Conservation (phyloP, 2,888 invertebrate species). For the Lasioglossum lativentre region DNA sequence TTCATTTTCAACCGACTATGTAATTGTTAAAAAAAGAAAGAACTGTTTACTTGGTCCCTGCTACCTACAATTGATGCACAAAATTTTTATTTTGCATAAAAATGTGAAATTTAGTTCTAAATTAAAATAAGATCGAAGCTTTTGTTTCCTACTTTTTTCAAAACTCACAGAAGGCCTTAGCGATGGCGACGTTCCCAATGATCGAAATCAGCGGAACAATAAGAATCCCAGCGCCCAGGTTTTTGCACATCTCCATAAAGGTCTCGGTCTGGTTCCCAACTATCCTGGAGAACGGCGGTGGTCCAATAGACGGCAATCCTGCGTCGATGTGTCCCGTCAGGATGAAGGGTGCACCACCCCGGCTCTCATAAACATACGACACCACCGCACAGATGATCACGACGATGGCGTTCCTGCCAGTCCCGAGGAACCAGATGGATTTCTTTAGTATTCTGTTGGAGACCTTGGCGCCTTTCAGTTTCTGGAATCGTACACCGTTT, state of each 20-base stretch:
- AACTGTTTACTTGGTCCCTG: too few species aligned
- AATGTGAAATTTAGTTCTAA: background rate
- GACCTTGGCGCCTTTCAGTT: conserved; percentile 86
- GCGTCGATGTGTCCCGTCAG: conserved; percentile 88
- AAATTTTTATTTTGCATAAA: too few species aligned
- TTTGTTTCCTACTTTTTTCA: background rate
- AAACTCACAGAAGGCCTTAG: conserved; percentile 92
- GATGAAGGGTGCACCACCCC: conserved; percentile 85
- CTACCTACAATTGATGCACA: too few species aligned
- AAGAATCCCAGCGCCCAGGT: conserved; percentile 89
- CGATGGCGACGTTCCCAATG: conserved; percentile 92
- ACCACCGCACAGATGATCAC: conserved; percentile 87
- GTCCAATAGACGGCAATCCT: conserved; percentile 87
- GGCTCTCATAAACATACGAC: conserved; percentile 86
- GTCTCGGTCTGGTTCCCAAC: conserved; percentile 85
- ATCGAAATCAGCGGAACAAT: conserved; percentile 91
- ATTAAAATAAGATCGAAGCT: background rate
- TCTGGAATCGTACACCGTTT: conserved; percentile 82
- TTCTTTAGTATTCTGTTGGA: conserved; percentile 83
- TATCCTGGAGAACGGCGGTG: conserved; percentile 86
- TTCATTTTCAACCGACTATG: background rate
- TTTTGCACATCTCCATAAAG: conserved; percentile 86
- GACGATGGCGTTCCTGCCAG: conserved; percentile 89
- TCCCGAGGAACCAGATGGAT: conserved; percentile 88
- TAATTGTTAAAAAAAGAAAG: too few species aligned